Evolutionary conservation across 2,888 invertebrate genomes (phyloP).

Genomic region (Amblyjoppa proteus): DNA sequence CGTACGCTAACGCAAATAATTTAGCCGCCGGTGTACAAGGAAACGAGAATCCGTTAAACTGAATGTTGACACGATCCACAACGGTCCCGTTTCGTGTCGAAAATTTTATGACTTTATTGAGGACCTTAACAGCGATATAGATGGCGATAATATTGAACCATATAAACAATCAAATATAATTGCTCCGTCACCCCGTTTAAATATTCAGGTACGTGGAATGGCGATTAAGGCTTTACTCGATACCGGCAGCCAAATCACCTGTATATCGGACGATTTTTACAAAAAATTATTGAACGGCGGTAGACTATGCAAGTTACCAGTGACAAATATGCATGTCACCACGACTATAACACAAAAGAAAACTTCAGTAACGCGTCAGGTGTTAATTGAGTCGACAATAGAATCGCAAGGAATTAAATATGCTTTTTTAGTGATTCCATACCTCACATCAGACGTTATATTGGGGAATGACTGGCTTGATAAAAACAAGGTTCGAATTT

Average conservation of each 20-base stretch:
- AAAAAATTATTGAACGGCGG: not conserved
- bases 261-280: slow-evolving; percentile 30
- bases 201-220: not conserved
- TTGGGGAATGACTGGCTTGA: slow-evolving; percentile 67
- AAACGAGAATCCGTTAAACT: slow-evolving; percentile 25
- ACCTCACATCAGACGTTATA: slow-evolving; percentile 60
- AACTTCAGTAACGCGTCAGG: slow-evolving; percentile 32
- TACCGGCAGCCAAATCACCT: slow-evolving; percentile 45
- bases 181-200: not conserved
- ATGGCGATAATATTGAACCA: not conserved
- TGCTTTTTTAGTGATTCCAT: slow-evolving; percentile 58
- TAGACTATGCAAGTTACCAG: slow-evolving; percentile 18
- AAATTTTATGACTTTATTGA: slow-evolving; percentile 43
- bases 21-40: not conserved
- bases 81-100: slow-evolving; percentile 32
- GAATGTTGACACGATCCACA: slow-evolving; percentile 19
- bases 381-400: slow-evolving; percentile 1
- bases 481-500: slow-evolving; percentile 39
- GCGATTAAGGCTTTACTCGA: slow-evolving; percentile 12
- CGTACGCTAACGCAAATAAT: not conserved
- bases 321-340: slow-evolving; percentile 20
- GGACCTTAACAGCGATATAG: slow-evolving; percentile 34
- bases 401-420: slow-evolving; percentile 45
- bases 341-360: slow-evolving; percentile 23
- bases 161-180: not conserved